Percentiles rank a stretch among this genome's conserved stretches.
Evolutionary conservation across 64 coral and sea anemone species (phyloP).

Genomic region (Hydrozoanthus tunicans): DNA sequence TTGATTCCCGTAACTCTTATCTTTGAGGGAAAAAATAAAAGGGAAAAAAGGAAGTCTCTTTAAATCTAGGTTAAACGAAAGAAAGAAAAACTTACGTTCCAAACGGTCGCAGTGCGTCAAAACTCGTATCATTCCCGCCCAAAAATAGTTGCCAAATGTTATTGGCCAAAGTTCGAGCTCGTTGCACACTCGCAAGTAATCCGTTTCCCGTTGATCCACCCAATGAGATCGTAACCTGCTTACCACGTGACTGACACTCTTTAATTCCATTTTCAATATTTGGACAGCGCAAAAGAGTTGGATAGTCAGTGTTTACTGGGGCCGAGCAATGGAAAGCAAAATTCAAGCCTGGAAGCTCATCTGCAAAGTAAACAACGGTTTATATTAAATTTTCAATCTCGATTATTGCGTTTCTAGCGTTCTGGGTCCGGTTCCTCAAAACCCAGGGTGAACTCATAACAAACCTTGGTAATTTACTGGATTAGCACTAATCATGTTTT

Average conservation of each 20-base stretch:
- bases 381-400: no score
- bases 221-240: constrained; percentile 39
- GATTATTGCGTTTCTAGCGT: no score
- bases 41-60: not conserved
- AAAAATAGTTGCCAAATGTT: constrained; percentile 69
- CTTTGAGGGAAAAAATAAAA: not conserved
- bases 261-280: not conserved
- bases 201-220: constrained; percentile 54
- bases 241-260: constrained; percentile 66
- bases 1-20: not conserved
- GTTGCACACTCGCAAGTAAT: not conserved
- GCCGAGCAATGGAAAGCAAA: no score
- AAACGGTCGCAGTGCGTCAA: constrained; percentile 56
- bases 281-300: not conserved
- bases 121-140: not conserved
- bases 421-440: no score
- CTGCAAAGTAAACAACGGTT: no score
- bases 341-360: no score
- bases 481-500: no score
- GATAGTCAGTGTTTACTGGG: no score
- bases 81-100: constrained; percentile 43
- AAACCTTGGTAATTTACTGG: no score
- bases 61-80: no score
- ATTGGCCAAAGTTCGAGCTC: not conserved
- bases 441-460: no score